phyloP scores from a whole-genome alignment of 2,113 vertebrate genomes.

The Thymallus thymallus region DNA sequence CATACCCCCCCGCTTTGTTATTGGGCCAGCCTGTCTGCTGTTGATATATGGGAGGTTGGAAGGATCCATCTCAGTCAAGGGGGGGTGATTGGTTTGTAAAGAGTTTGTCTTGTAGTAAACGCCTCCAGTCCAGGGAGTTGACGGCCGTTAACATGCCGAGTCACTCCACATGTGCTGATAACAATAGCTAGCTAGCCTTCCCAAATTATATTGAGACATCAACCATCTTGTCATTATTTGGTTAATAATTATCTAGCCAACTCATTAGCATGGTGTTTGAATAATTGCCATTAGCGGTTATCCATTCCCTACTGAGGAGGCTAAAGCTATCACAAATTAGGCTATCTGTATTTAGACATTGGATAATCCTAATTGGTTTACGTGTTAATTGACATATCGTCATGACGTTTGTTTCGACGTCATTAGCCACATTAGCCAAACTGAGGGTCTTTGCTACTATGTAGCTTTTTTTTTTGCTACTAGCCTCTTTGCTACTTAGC shows the following conservation, averaged over 20 bases:
- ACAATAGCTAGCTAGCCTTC: neutral
- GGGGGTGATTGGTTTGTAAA: too few relatives aligned
- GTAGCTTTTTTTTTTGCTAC: too few relatives aligned
- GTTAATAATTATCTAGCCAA: neutral
- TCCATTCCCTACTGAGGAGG: neutral
- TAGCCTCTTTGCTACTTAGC: neutral
- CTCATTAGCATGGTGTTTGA: neutral
- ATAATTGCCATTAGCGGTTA: neutral
- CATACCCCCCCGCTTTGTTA: neutral
- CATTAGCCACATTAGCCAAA: neutral
- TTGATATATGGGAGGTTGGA: conserved; percentile 15
- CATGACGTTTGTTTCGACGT: too few relatives aligned
- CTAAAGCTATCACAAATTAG: conserved; percentile 14
- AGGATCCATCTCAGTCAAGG: conserved; percentile 16
- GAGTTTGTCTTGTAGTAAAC: too few relatives aligned
- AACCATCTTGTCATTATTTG: neutral
- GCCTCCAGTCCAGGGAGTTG: too few relatives aligned
- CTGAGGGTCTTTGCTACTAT: neutral
- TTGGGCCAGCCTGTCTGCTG: conserved; percentile 4
- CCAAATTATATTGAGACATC: neutral
- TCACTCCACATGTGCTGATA: neutral
- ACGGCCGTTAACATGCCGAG: too few relatives aligned
- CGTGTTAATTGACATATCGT: too few relatives aligned
- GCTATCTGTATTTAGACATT: conserved; percentile 29
- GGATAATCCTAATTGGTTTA: conserved; percentile 2